Conservation (phyloP, 2,797 vertebrate genomes). For the Chiloscyllium punctatum region DNA sequence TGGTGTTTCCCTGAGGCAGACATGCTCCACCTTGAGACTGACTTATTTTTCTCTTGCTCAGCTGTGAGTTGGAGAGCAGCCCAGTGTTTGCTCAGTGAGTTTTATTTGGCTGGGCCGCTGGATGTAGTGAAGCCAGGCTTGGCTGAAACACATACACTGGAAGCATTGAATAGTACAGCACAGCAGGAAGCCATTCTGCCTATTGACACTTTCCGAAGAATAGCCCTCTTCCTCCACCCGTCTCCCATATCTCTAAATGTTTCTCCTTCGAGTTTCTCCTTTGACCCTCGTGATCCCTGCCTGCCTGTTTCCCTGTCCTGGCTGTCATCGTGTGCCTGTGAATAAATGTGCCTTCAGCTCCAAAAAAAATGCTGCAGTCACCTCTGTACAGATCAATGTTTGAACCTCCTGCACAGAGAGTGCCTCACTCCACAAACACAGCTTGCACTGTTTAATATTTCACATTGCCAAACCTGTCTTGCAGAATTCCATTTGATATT, state of each 20-base stretch:
- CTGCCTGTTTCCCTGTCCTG: background rate
- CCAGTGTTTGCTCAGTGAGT: background rate
- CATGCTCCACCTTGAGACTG: background rate
- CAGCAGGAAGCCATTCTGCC: background rate
- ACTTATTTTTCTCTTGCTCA: background rate
- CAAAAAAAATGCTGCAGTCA: background rate
- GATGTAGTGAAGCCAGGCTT: background rate
- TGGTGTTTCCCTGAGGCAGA: background rate
- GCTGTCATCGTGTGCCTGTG: background rate
- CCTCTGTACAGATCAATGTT: background rate
- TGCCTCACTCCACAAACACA: background rate
- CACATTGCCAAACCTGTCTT: slow-evolving; percentile 21
- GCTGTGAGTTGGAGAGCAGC: background rate
- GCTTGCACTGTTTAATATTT: background rate
- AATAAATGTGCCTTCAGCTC: background rate
- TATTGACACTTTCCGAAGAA: background rate
- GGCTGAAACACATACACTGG: background rate
- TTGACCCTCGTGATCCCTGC: background rate
- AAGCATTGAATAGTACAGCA: background rate
- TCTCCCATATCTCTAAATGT: no score
- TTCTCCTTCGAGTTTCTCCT: no score
- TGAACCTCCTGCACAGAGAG: background rate
- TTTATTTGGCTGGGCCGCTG: background rate
- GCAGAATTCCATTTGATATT: background rate
- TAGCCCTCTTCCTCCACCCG: no score